Conservation (phyloP, 2,888 invertebrate species). For the Fabriciana adippe region DNA sequence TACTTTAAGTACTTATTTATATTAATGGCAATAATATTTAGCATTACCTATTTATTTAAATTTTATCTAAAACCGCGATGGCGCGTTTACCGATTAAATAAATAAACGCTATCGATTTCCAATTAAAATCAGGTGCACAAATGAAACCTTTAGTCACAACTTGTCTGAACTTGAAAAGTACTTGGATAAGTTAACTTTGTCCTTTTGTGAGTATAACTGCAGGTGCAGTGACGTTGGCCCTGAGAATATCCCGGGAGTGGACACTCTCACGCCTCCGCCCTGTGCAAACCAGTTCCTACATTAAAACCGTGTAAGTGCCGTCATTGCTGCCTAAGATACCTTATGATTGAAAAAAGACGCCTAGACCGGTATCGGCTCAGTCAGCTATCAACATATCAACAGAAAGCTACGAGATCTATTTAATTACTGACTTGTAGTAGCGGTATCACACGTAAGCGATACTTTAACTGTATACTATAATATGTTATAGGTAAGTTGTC, state of each 20-base stretch:
- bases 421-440: slow-evolving; percentile 32
- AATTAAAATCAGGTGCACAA: slow-evolving; percentile 34
- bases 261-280: slow-evolving; percentile 78
- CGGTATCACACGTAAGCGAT: slow-evolving; percentile 18
- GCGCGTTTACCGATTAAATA: slow-evolving; percentile 1
- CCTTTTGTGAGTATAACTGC: slow-evolving; percentile 61
- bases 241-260: slow-evolving; percentile 71
- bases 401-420: slow-evolving; percentile 36
- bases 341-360: slow-evolving; percentile 42
- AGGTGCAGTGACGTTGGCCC: slow-evolving; percentile 75
- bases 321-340: slow-evolving; percentile 54
- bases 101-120: slow-evolving; percentile 26
- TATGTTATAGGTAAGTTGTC: background rate
- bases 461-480: background rate
- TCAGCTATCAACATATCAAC: slow-evolving; percentile 21
- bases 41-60: no score
- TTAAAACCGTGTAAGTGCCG: slow-evolving; percentile 67
- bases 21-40: no score
- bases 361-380: slow-evolving; percentile 34
- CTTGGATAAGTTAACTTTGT: slow-evolving; percentile 69
- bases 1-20: background rate
- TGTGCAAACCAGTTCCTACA: slow-evolving; percentile 71
- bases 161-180: slow-evolving; percentile 70
- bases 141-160: slow-evolving; percentile 48
- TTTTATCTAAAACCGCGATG: slow-evolving; percentile 13